Conservation (phyloP, 2,113 vertebrate genomes). For the Hyperopisus bebe region DNA sequence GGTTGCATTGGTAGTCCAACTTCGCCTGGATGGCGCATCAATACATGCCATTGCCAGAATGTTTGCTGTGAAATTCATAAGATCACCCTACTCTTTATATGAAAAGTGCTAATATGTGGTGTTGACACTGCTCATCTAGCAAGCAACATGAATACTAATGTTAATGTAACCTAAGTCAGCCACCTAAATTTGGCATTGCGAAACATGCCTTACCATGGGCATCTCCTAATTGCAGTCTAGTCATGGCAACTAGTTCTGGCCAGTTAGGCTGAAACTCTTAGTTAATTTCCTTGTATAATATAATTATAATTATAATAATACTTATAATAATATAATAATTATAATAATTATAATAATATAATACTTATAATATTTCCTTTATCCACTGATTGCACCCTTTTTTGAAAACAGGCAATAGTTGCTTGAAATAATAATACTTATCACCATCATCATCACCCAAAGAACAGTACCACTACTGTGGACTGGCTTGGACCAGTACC, state of each 20-base stretch:
- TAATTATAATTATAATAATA: no score
- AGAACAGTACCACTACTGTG: neutral
- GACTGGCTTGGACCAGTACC: neutral
- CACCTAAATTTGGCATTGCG: neutral
- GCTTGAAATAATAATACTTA: neutral
- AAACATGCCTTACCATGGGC: neutral
- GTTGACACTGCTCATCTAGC: neutral
- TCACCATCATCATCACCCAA: neutral
- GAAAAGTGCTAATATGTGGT: neutral
- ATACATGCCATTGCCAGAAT: no score
- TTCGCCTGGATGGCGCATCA: no score
- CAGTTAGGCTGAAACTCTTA: neutral
- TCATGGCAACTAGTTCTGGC: neutral
- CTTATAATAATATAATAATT: no score
- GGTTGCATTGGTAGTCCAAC: no score
- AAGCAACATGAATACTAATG: neutral
- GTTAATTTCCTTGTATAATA: neutral
- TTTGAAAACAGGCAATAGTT: neutral
- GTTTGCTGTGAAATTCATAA: neutral
- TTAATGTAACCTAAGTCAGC: neutral
- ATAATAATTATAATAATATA: no score
- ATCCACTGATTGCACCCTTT: neutral
- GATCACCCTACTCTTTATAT: neutral
- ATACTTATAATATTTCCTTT: no score
- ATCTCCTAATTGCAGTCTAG: neutral